Percentiles rank a stretch among this genome's conserved stretches.
These are phyloP conservation scores for Chitala chitala DNA, from an alignment of 2,113 vertebrate species.

Conservation along the genomic window DNA sequence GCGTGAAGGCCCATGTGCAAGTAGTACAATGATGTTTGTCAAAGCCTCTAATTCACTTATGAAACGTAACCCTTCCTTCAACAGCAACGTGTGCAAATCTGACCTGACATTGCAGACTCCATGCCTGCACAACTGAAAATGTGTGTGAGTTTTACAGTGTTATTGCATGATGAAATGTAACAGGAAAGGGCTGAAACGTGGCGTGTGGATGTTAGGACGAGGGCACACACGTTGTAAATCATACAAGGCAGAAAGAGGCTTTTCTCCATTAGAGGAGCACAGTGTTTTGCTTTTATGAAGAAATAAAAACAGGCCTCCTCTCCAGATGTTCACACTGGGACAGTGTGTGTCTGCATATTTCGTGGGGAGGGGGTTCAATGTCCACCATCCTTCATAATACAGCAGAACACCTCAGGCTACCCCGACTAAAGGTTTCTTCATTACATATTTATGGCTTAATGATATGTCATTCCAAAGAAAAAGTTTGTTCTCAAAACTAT, in stretches of 20 bases:
- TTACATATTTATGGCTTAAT: neutral
- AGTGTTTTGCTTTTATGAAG: constrained; percentile 13
- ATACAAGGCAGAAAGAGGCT: neutral
- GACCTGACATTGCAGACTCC: too few species aligned
- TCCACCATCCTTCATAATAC: neutral
- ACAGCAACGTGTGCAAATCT: too few species aligned
- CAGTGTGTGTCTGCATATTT: neutral
- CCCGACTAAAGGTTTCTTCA: neutral
- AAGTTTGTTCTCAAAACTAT: too few species aligned
- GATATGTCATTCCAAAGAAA: neutral
- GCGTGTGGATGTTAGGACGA: neutral
- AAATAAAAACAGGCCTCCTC: neutral
- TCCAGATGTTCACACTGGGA: constrained; percentile 18
- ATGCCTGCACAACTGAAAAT: too few species aligned
- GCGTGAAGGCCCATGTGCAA: too few species aligned
- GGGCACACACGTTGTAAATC: neutral
- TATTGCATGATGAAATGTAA: too few species aligned
- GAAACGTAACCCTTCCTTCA: too few species aligned
- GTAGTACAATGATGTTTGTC: too few species aligned
- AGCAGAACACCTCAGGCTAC: constrained; percentile 7
- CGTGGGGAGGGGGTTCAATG: neutral
- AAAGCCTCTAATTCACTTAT: too few species aligned
- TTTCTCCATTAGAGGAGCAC: neutral
- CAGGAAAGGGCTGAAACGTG: neutral
- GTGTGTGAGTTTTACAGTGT: neutral